Evolutionary conservation across 2,888 invertebrate genomes (phyloP).

Genomic region (Heteromurus nitidus): DNA sequence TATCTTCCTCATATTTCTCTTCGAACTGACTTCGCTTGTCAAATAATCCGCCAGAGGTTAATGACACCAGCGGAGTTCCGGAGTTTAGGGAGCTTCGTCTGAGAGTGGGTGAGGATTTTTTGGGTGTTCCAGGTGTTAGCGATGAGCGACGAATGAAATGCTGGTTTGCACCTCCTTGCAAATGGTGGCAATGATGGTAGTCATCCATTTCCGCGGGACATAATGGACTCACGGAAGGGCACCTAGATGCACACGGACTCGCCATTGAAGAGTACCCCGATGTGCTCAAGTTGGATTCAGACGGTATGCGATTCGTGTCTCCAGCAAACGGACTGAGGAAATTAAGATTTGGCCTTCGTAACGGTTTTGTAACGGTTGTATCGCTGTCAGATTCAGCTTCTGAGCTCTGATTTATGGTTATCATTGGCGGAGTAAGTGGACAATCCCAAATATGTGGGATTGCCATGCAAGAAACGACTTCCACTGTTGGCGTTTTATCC

Average conservation of each 20-base stretch:
- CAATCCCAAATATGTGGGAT: constrained; percentile 51
- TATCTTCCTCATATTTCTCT: constrained; percentile 54
- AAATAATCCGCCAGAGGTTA: constrained; percentile 72
- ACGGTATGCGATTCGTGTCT: constrained; percentile 82
- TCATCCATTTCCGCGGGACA: constrained; percentile 87
- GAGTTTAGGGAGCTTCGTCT: constrained; percentile 71
- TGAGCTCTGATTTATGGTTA: constrained; percentile 76
- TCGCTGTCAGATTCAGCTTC: constrained; percentile 76
- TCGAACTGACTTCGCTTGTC: constrained; percentile 55
- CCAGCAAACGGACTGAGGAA: constrained; percentile 84
- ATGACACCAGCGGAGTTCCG: constrained; percentile 75
- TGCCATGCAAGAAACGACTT: constrained; percentile 44
- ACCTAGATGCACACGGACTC: constrained; percentile 87
- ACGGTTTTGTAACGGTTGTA: constrained; percentile 76
- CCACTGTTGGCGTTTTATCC: constrained; percentile 41
- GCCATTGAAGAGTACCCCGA: constrained; percentile 92
- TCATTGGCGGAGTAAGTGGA: constrained; percentile 75
- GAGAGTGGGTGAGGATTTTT: constrained; percentile 74
- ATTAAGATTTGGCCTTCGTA: constrained; percentile 79
- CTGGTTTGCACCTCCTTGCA: constrained; percentile 19
- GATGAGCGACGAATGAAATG: constrained; percentile 69
- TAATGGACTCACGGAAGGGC: constrained; percentile 87
- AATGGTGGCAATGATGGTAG: constrained; percentile 74
- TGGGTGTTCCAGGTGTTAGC: constrained; percentile 71
- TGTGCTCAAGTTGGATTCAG: constrained; percentile 88